Conservation (phyloP, 2,888 invertebrate species). For the Mythimna impura region DNA sequence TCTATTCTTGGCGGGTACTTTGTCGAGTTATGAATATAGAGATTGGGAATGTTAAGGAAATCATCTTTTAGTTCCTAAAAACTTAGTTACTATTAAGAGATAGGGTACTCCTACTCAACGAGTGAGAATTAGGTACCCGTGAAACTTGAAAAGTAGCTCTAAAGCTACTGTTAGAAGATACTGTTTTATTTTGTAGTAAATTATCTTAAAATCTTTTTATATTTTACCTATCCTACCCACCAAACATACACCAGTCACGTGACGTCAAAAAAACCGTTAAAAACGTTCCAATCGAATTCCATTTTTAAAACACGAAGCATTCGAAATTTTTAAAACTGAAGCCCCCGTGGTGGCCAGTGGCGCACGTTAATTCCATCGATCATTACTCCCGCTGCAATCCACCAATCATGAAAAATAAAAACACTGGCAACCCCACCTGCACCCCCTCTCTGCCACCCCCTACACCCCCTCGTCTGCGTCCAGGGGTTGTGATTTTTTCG, state of each 20-base stretch:
- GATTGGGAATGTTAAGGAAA: not conserved
- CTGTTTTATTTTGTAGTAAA: too few species aligned
- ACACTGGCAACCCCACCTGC: constrained; percentile 85
- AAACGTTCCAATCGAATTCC: constrained; percentile 44
- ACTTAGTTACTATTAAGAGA: not conserved
- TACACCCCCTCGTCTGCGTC: constrained; percentile 71
- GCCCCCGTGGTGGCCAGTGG: constrained; percentile 80
- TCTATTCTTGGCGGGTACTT: not conserved
- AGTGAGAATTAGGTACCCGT: too few species aligned
- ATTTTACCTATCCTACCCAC: not conserved
- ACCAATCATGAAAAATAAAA: constrained; percentile 90
- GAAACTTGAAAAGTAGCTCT: too few species aligned
- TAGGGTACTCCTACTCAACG: too few species aligned
- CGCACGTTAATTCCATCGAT: constrained; percentile 90
- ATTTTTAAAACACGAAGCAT: constrained; percentile 61
- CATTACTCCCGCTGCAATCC: constrained; percentile 89
- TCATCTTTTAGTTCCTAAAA: not conserved
- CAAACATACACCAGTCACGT: not conserved
- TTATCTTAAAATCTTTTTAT: too few species aligned
- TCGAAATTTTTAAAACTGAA: constrained; percentile 61
- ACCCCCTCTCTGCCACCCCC: constrained; percentile 64
- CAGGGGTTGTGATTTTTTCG: constrained; percentile 87
- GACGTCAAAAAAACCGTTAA: constrained; percentile 18
- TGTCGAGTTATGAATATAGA: not conserved
- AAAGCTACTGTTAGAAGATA: too few species aligned